Evolutionary conservation across 2,797 vertebrate species (phyloP), one percentile per base, ranked within the genome.

Genomic region (Halcyon badia): DNA sequence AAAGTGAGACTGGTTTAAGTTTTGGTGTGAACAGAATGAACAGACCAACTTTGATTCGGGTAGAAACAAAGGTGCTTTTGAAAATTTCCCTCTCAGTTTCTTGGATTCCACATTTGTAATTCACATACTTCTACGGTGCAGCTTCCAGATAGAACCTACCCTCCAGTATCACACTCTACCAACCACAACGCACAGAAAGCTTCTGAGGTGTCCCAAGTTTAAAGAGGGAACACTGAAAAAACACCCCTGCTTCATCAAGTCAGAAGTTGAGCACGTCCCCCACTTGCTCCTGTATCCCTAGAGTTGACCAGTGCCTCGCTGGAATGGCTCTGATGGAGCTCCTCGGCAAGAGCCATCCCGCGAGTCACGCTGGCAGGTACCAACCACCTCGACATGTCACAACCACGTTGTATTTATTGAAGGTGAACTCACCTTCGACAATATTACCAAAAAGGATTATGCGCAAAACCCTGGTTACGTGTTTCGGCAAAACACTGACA

Each of bases 41-140:
- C 72, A 94, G 84, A 85, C 57, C 22, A 77, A 89, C 90, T 84
- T 77, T 83, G 71, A 83, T 83, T 91, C 89, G 57, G 39, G 33
- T 39, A 21, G 28, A 96, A 91, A 94, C 90, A 94, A 94, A 85
- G 71, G 31, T 75, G 91, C 90, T 83, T 94, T 93, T 96, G 71
- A 96, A 75, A 65, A 20, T 28, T 20, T 31, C 52, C 64, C 75
- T 85, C 81, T 89, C 35, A 35, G 39, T 19, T 75, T 60, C 87
- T 71, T n/a, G 61, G 65, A 89, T 58, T 87, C 68, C 75, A 42
- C 70, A 33, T 52, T 9, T 56, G 28, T 9, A 37, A 24, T 17
- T n/a, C 33, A 37, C n/a, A n/a, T 9, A 25, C 37, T 77, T 60
- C 20, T 13, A 85, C 44, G 26, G 19, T 1, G 12, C 9, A 62